phyloP scores from a whole-genome alignment of 2,888 invertebrate genomes.

The Acanthosepion pharaonis region DNA sequence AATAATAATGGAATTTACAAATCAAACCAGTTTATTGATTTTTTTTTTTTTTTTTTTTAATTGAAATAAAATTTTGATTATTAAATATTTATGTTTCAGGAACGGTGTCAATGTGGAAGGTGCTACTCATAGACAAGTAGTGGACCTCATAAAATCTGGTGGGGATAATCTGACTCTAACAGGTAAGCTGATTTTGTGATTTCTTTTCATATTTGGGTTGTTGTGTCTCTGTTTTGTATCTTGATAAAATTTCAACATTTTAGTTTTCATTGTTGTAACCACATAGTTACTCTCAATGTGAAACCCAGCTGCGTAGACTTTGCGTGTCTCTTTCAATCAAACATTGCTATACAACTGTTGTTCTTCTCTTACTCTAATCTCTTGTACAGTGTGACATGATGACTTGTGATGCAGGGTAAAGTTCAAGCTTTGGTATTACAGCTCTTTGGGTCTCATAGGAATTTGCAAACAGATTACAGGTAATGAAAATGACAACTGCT shows the following conservation, averaged over 20 bases:
- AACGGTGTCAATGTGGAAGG: conserved; percentile 99
- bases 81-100: conserved; percentile 79
- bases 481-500: not conserved
- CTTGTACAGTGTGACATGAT: not conserved
- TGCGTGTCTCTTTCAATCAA: not conserved
- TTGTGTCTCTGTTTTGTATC: not conserved
- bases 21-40: not conserved
- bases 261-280: no score
- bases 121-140: conserved; percentile 99
- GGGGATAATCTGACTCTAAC: conserved; percentile 96
- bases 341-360: not conserved
- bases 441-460: not conserved
- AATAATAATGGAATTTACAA: not conserved
- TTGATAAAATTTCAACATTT: not conserved
- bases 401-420: not conserved
- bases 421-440: not conserved
- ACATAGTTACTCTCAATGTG: no score
- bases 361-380: not conserved
- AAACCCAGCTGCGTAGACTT: no score
- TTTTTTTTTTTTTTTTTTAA: not conserved
- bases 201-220: not conserved
- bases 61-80: not conserved
- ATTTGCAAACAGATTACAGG: not conserved
- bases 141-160: conserved; percentile 98
- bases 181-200: conserved; percentile 74